Conservation (phyloP, 2,888 invertebrate species). For the Drosophila pseudotakahashii region DNA sequence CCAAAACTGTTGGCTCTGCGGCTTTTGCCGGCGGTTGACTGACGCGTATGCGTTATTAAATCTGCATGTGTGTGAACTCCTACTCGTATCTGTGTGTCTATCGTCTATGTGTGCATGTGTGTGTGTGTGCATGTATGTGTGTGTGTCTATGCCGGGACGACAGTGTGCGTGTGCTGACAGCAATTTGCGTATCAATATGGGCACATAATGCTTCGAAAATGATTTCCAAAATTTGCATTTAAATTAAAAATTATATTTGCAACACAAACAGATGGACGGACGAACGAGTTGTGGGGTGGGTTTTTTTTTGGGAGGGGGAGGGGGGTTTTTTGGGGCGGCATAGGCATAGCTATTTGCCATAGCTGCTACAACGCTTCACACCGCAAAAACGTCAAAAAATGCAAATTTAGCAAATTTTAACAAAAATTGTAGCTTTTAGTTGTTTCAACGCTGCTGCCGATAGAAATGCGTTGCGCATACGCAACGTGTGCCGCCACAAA, state of each 20-base stretch:
- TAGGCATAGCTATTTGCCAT: slow-evolving; percentile 27
- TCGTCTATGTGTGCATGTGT: not conserved
- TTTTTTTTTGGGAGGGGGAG: no score
- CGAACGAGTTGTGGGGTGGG: not conserved
- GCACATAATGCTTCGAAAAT: slow-evolving; percentile 80
- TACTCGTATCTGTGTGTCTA: slow-evolving; percentile 4
- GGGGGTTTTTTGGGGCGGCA: no score
- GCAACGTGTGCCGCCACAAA: slow-evolving; percentile 66
- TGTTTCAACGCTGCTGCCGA: slow-evolving; percentile 53
- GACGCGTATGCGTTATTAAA: slow-evolving; percentile 78
- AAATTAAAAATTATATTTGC: slow-evolving; percentile 80
- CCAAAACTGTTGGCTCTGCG: slow-evolving; percentile 63
- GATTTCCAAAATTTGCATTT: slow-evolving; percentile 79
- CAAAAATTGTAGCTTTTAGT: slow-evolving; percentile 73
- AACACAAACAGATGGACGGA: slow-evolving; percentile 67
- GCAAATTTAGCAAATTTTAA: slow-evolving; percentile 78
- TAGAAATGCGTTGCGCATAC: slow-evolving; percentile 71
- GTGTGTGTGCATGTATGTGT: slow-evolving; percentile 11
- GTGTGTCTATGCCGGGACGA: slow-evolving; percentile 8
- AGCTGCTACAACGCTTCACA: slow-evolving; percentile 31
- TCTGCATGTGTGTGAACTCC: slow-evolving; percentile 57
- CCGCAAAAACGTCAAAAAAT: slow-evolving; percentile 68
- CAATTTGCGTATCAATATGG: slow-evolving; percentile 80
- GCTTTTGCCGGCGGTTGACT: slow-evolving; percentile 75
- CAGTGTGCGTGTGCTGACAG: slow-evolving; percentile 72